A percentile compares a stretch with the other conserved stretches of the same genome.
Conservation (phyloP, 1,140 invertebrate species). For the Penaeus indicus region DNA sequence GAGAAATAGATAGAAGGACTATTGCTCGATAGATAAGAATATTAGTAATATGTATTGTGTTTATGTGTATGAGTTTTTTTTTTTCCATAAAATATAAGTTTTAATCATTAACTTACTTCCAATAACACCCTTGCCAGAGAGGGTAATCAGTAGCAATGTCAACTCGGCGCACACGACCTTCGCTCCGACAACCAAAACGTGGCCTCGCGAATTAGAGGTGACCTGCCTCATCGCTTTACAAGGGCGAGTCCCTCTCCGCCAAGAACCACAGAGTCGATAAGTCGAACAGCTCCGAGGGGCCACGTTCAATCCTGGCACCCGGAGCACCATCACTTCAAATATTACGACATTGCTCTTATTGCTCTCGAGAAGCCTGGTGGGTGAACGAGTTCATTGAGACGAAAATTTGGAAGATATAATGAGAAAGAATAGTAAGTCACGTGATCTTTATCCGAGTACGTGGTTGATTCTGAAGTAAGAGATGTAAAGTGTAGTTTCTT, state of each 20-base stretch:
- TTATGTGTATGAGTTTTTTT: not conserved
- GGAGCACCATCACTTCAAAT: constrained; percentile 38
- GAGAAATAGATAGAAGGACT: not conserved
- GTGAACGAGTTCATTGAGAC: not conserved
- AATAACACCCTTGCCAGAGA: not conserved
- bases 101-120: no score
- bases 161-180: constrained; percentile 46
- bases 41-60: not conserved
- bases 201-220: not conserved
- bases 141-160: not conserved
- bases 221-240: constrained; percentile 9
- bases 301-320: constrained; percentile 39
- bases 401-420: no score
- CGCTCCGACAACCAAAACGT: not conserved
- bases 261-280: not conserved
- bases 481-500: no score
- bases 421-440: no score
- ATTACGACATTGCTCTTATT: constrained; percentile 59
- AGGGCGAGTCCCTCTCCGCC: not conserved
- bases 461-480: no score
- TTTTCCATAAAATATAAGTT: not conserved
- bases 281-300: no score
- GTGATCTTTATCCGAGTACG: no score
- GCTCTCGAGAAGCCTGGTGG: constrained; percentile 39
- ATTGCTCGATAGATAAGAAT: not conserved